These are phyloP conservation scores for Echinometra lucunter DNA, from an alignment of 53 echinoderm and acorn worm species.

Conservation along the genomic window DNA sequence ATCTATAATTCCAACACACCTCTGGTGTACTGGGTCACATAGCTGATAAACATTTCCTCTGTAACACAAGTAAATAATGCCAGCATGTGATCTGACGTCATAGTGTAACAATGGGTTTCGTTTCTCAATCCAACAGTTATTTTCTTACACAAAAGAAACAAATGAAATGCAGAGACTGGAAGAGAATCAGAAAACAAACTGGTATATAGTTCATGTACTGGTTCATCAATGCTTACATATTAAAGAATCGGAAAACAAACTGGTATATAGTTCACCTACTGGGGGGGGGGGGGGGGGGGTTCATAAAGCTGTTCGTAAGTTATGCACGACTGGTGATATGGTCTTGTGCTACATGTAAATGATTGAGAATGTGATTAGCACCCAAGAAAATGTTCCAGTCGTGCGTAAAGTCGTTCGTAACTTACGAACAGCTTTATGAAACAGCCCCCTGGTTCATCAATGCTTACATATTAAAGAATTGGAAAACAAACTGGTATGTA, in stretches of 20 bases:
- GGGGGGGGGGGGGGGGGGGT: too few species aligned
- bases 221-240: too few species aligned
- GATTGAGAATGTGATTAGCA: too few species aligned
- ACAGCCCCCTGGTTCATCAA: too few species aligned
- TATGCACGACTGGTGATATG: too few species aligned
- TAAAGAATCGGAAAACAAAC: too few species aligned
- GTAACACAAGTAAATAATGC: not conserved
- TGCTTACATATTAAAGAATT: not conserved
- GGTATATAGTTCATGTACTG: not conserved
- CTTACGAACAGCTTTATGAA: too few species aligned
- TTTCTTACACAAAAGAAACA: not conserved
- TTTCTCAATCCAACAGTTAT: not conserved
- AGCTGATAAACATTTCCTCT: not conserved
- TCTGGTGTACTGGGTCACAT: not conserved
- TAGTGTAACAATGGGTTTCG: not conserved
- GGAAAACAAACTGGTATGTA: not conserved
- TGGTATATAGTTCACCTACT: too few species aligned
- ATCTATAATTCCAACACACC: not conserved
- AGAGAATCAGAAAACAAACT: not conserved
- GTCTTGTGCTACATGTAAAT: too few species aligned
- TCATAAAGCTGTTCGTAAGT: too few species aligned
- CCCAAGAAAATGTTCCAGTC: too few species aligned
- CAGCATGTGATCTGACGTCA: not conserved
- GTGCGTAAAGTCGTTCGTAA: too few species aligned
- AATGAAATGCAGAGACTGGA: not conserved